Base-by-base conservation (phyloP, 2,797 vertebrate genomes). In the Sparus aurata region DNA sequence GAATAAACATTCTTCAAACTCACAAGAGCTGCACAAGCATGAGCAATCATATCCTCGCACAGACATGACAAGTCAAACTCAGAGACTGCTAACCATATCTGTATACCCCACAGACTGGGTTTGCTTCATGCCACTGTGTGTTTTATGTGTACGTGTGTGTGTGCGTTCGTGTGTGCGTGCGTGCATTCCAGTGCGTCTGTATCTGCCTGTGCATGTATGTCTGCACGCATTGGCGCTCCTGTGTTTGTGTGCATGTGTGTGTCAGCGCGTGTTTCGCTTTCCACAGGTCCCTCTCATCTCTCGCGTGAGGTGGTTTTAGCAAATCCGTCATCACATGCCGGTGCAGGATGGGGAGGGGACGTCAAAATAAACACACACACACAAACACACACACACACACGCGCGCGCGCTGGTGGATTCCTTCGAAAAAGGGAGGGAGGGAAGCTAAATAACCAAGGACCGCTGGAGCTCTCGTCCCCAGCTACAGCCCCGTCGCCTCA, bases 141-240 rank as follows among this genome's bases (percentile, higher is more conserved):
- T 87, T 27, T 27, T 25, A 34, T 58, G 62, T 77, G 47, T 58
- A 73, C 54, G 73, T 75, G 57, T 70, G 71, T 77, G 71, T 53
- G 68, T 55, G 49, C 58, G 88, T 76, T 77, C 72, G 86, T 38
- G 45, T 49, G 77, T 67, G 75, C 13, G 41, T 60, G 84, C 55
- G 84, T 53, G 83, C 80, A 79, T 89, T 88, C 88, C 83, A 74
- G 84, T 90, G 88, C 62, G 83, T 86, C 86, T 89, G 83, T 93
- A 82, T 84, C 83, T 90, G 89, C 83, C 77, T 85, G 84, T 89
- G 89, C 92, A 92, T 93, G 91, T 90, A 54, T 79, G 89, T 92
- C 77, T 86, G 84, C 90, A 89, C 84, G 87, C 86, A 75, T 59
- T 49, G 69, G 79, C 71, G 65, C 87, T 82, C 77, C 73, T 64